These are phyloP conservation scores for Phoeniculus purpureus DNA, from an alignment of 2,797 vertebrate species.

Conservation along the genomic window DNA sequence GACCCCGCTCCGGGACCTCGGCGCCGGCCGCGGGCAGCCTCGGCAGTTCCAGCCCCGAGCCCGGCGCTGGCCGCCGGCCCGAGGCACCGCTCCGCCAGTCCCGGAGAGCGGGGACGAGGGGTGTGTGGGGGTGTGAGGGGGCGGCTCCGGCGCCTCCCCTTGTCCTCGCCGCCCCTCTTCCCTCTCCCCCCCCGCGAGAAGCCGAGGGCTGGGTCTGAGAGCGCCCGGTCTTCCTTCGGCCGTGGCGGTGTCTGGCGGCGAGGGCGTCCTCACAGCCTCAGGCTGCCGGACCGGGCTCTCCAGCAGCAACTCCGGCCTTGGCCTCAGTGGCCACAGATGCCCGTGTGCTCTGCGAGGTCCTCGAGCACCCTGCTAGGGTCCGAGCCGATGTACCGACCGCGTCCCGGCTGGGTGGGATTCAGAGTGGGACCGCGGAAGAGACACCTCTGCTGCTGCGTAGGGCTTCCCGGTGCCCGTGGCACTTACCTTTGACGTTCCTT, in stretches of 20 bases:
- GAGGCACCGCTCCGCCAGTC: background rate
- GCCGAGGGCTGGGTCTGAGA: background rate
- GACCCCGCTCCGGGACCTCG: background rate
- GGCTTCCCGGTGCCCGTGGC: background rate
- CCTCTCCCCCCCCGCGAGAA: background rate
- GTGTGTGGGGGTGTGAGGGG: background rate
- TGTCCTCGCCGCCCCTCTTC: background rate
- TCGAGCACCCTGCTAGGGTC: accelerated
- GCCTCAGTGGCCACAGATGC: background rate
- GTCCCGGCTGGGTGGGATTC: accelerated
- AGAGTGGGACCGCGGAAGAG: background rate
- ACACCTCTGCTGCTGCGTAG: background rate
- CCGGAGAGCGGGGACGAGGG: background rate
- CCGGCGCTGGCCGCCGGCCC: background rate
- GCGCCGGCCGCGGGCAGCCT: background rate
- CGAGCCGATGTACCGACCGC: accelerated
- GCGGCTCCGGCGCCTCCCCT: background rate
- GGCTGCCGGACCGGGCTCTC: background rate
- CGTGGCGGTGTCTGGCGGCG: background rate
- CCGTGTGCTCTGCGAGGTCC: accelerated
- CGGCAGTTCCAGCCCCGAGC: background rate
- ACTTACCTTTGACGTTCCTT: accelerated
- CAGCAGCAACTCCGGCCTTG: background rate
- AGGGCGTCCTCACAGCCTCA: background rate
- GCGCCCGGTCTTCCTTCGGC: background rate